phyloP scores from a whole-genome alignment of 2,797 vertebrate genomes.

The Bucorvus abyssinicus region DNA sequence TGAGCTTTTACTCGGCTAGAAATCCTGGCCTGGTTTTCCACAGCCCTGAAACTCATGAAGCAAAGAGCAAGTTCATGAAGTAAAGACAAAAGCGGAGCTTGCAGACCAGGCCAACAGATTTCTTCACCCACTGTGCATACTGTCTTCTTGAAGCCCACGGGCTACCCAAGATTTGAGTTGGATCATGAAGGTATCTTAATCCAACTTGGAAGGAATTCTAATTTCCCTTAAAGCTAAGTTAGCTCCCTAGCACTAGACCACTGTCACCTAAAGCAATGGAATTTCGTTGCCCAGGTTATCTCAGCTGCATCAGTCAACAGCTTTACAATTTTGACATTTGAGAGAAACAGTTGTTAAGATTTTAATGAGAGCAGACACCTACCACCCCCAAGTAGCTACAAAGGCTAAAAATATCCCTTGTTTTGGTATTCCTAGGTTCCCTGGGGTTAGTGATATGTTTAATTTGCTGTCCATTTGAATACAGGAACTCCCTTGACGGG shows the following conservation, averaged over 20 bases:
- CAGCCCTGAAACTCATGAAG: background rate
- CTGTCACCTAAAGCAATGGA: background rate
- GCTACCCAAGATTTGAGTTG: background rate
- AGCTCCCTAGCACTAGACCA: background rate
- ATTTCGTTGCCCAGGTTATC: background rate
- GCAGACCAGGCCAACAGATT: background rate
- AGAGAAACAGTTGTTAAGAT: constrained; percentile 41
- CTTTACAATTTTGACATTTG: constrained; percentile 34
- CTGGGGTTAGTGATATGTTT: constrained; percentile 56
- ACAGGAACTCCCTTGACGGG: constrained; percentile 63
- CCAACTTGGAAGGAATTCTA: background rate
- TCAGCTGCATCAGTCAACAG: constrained; percentile 29
- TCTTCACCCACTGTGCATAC: background rate
- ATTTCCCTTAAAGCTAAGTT: background rate
- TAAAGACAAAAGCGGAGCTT: background rate
- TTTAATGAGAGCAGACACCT: constrained; percentile 37
- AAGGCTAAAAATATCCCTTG: constrained; percentile 42
- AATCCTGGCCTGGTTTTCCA: background rate
- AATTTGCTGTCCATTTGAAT: constrained; percentile 63
- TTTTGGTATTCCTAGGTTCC: constrained; percentile 62
- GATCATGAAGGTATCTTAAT: background rate
- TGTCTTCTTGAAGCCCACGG: background rate
- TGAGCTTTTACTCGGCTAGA: background rate
- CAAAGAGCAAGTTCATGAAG: background rate
- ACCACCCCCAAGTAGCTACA: constrained; percentile 43